Evolutionary conservation across 2,888 invertebrate species (phyloP), one percentile per base, ranked within the genome.

Genomic region (Hyppa rectilinea): DNA sequence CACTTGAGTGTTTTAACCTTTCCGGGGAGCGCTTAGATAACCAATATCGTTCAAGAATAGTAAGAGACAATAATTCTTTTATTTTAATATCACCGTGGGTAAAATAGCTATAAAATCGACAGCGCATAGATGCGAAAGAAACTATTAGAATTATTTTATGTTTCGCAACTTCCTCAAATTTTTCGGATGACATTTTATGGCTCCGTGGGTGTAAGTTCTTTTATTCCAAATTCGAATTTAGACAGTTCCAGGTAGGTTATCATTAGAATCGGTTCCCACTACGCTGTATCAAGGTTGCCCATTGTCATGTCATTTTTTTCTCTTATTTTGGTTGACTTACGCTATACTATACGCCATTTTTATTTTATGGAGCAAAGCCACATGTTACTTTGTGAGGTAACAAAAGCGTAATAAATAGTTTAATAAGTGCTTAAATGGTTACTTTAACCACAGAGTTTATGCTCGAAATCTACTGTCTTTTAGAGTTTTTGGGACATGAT

Each of bases 181-280:
- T 67, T 75, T 77, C 68, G 47, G 52, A 63, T 68, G 75, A 69
- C 82, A 71, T 82, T 85, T 82, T 85, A 85, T 73, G 59, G 70
- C 63, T 50, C 40, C 34, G 84, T 85, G 80, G 84, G 85, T 72
- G 85, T 79, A 69, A 61, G 68, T 59, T 78, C 64, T 80, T 74
- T 78, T 83, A 71, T 75, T 68, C 75, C 49, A 68, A 75, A 75
- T 80, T 78, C 59, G 34, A 78, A 76, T 61, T 66, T 69, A 70
- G 69, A 75, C 72, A 65, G 65, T 83, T 85, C 85, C 75, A 80
- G 82, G 84, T 81, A 84, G 69, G 71, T 69, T 31, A 70, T 62
- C 60, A 69, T 61, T 68, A 77, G 61, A 73, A 79, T 75, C 31
- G 71, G 70, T 50, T 74, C 71, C 69, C 74, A 72, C 52, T 55